Evolutionary conservation across 2,888 invertebrate genomes (phyloP).

Genomic region (Apamea anceps): DNA sequence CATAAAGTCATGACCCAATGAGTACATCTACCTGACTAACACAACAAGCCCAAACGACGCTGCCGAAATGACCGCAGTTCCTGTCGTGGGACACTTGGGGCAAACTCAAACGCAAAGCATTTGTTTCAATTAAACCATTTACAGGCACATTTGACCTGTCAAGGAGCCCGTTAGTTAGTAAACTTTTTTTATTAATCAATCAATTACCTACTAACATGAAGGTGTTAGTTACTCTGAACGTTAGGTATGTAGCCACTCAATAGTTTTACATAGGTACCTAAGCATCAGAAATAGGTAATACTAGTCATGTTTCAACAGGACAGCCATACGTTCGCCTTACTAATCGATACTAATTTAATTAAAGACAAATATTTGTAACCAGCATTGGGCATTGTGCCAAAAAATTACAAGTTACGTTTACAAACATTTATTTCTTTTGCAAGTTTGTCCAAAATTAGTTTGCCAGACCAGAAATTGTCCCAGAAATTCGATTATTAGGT

Average conservation of each 20-base stretch:
- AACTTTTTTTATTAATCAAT: neutral
- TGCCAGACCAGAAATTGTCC: neutral
- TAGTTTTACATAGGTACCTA: conserved; percentile 6
- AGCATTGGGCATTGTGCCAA: conserved; percentile 37
- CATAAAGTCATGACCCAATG: neutral
- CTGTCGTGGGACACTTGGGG: neutral
- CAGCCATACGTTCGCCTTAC: neutral
- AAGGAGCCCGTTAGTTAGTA: neutral
- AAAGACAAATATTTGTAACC: conserved; percentile 39
- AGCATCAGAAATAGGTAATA: conserved; percentile 6
- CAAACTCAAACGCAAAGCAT: neutral
- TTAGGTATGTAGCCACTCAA: neutral
- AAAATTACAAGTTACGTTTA: conserved; percentile 21
- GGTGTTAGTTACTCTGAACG: neutral
- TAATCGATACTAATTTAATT: conserved; percentile 55
- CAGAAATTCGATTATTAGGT: conserved; percentile 13
- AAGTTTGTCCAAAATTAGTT: neutral
- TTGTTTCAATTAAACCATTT: neutral
- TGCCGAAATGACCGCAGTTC: neutral
- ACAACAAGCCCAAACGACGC: neutral
- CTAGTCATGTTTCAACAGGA: conserved; percentile 4
- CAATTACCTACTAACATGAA: neutral
- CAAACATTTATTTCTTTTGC: neutral
- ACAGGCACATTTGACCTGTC: neutral
- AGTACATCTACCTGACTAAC: neutral